These are phyloP conservation scores for Sciurus niger DNA, from an alignment of 2,113 vertebrate genomes.

Conservation along the genomic window DNA sequence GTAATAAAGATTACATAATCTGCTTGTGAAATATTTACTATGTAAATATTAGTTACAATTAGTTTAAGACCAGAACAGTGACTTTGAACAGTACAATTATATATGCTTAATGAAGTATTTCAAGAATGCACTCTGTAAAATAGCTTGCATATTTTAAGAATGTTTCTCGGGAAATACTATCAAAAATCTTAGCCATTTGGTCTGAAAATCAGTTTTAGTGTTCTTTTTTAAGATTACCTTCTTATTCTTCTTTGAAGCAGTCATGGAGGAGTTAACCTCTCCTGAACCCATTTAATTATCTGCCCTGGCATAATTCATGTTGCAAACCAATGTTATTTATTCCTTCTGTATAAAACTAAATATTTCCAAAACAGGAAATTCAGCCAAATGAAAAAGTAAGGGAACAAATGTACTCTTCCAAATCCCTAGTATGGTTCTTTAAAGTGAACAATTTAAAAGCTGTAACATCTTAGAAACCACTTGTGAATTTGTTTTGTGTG, in stretches of 20 bases:
- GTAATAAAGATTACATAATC: conserved; percentile 23
- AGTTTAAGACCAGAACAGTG: neutral
- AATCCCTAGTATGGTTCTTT: neutral
- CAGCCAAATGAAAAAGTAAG: neutral
- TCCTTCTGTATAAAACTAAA: conserved; percentile 47
- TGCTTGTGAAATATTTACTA: conserved; percentile 13
- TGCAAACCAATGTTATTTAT: conserved; percentile 32
- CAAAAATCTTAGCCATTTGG: conserved; percentile 48
- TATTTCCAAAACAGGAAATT: conserved; percentile 33
- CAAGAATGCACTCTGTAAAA: neutral
- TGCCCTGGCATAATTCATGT: neutral
- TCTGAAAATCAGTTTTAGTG: conserved; percentile 29
- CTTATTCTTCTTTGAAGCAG: conserved; percentile 20
- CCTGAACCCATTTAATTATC: neutral
- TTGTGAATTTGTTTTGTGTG: neutral
- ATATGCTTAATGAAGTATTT: neutral
- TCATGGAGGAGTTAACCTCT: neutral
- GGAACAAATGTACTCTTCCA: neutral
- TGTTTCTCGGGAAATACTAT: conserved; percentile 44
- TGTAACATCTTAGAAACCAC: neutral
- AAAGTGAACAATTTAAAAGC: conserved; percentile 24
- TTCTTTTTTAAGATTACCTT: conserved; percentile 56
- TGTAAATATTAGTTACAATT: neutral
- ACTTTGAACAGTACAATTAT: neutral
- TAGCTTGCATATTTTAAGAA: conserved; percentile 31